These are phyloP conservation scores for Furnarius figulus DNA, from an alignment of 2,113 vertebrate genomes.

Conservation along the genomic window DNA sequence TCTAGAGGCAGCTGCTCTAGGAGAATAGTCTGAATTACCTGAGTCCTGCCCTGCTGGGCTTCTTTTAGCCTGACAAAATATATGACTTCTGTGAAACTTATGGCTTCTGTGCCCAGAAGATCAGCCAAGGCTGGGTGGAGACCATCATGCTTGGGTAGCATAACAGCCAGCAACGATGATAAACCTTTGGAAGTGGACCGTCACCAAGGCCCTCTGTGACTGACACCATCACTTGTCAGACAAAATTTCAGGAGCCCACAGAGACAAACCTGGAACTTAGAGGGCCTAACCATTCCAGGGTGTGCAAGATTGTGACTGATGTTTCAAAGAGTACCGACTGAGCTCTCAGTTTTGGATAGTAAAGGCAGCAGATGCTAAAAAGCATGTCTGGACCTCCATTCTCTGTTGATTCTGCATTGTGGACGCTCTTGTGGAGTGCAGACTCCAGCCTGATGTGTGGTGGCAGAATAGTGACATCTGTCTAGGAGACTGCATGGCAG, in stretches of 20 bases:
- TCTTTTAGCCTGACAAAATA: background rate
- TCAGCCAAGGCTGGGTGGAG: background rate
- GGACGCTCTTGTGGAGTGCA: background rate
- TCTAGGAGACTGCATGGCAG: background rate
- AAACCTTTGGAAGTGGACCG: background rate
- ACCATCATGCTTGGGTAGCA: background rate
- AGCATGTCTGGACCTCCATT: background rate
- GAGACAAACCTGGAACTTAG: background rate
- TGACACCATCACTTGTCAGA: background rate
- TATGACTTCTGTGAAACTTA: background rate
- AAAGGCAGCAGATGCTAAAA: background rate
- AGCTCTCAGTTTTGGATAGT: background rate
- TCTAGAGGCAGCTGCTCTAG: background rate
- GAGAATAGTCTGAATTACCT: background rate
- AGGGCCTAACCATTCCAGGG: background rate
- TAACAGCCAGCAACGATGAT: background rate
- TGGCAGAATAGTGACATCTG: background rate
- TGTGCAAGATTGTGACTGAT: background rate
- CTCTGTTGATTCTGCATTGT: background rate
- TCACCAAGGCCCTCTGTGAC: background rate
- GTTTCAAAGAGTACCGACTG: background rate
- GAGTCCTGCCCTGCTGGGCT: background rate
- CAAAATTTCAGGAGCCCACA: background rate
- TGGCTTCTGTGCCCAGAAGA: background rate
- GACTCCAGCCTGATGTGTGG: background rate